Evolutionary conservation across 2,113 vertebrate genomes (phyloP).

Genomic region (Podarcis raffonei): DNA sequence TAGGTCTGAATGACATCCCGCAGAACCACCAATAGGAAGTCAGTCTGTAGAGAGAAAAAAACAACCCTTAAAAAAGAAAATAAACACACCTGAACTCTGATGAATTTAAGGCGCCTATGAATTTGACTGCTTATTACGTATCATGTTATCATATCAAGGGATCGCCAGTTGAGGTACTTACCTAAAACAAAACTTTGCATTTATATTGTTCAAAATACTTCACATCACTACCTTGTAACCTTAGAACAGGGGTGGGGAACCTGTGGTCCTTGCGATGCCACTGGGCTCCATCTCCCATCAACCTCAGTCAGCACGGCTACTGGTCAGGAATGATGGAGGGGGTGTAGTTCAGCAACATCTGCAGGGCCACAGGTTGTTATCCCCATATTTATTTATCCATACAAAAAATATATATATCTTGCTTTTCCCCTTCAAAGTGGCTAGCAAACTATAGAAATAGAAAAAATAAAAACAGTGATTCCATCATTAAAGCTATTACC

Average conservation of each 20-base stretch:
- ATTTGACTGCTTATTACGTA: background rate
- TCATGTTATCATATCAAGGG: background rate
- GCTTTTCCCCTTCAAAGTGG: background rate
- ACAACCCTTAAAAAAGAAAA: background rate
- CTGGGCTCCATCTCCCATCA: too few relatives aligned
- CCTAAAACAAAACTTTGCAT: background rate
- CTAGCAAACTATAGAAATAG: background rate
- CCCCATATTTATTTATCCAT: background rate
- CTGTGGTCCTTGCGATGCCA: too few relatives aligned
- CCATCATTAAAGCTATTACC: background rate
- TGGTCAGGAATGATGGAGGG: too few relatives aligned
- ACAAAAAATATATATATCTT: too few relatives aligned
- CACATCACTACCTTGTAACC: background rate
- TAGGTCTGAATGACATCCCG: slow-evolving; percentile 91
- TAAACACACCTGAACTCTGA: background rate
- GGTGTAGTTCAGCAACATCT: too few relatives aligned
- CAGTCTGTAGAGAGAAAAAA: slow-evolving; percentile 79
- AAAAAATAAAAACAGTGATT: background rate
- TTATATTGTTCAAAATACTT: background rate
- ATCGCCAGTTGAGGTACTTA: background rate
- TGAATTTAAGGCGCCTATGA: background rate
- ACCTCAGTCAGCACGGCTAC: too few relatives aligned
- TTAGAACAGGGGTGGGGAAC: background rate
- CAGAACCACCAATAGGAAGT: slow-evolving; percentile 96
- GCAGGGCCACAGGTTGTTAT: background rate